These are phyloP conservation scores for Rhagoletis pomonella DNA, from an alignment of 1,140 invertebrate genomes.

Conservation along the genomic window DNA sequence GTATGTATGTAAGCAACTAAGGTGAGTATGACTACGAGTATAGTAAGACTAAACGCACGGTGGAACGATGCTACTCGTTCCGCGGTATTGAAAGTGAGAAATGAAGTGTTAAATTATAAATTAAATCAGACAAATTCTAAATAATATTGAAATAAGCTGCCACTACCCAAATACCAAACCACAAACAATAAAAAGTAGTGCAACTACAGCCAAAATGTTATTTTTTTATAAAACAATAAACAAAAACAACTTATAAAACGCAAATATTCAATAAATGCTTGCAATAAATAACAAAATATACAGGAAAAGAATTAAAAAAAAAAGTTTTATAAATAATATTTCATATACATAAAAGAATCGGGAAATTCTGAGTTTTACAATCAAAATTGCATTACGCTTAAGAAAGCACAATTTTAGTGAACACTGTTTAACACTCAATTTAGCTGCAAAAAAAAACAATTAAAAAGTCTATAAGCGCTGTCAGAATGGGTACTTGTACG, in stretches of 20 bases:
- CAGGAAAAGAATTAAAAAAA: too few relatives aligned
- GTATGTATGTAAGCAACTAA: background rate
- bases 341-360: background rate
- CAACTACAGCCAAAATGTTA: conserved; percentile 72
- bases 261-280: background rate
- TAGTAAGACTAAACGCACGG: background rate
- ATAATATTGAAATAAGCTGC: background rate
- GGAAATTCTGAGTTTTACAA: too few relatives aligned
- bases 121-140: background rate
- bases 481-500: too few relatives aligned
- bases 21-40: background rate
- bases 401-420: too few relatives aligned
- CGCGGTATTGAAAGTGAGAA: background rate
- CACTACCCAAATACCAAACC: conserved; percentile 65
- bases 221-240: conserved; percentile 54
- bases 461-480: too few relatives aligned
- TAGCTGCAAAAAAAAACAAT: too few relatives aligned
- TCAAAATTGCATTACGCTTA: too few relatives aligned
- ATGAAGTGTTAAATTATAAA: background rate
- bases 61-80: too few relatives aligned
- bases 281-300: background rate
- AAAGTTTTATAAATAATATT: background rate
- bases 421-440: too few relatives aligned
- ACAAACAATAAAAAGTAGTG: conserved; percentile 60
- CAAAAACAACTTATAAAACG: background rate